Percentiles rank a stretch among this genome's conserved stretches.
Conservation (phyloP, 1,140 invertebrate species). For the Aplysia californica region DNA sequence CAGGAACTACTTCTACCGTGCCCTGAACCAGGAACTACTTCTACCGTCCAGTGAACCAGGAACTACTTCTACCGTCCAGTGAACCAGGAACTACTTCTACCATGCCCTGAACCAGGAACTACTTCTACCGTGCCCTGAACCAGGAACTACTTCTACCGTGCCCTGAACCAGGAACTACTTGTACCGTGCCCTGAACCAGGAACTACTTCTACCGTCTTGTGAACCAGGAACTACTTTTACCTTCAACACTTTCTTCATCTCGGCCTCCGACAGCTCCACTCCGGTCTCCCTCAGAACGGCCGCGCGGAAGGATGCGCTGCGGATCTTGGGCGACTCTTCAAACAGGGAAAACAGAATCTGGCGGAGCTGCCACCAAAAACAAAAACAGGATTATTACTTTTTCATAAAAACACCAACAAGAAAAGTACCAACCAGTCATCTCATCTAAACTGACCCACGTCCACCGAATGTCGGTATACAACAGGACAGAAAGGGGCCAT, state of each 20-base stretch:
- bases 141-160: too few species aligned
- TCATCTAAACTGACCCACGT: too few species aligned
- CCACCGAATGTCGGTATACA: too few species aligned
- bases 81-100: too few species aligned
- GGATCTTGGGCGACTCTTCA: slow-evolving; percentile 22
- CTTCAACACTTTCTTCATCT: slow-evolving; percentile 16
- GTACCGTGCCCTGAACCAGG: not conserved
- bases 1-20: too few species aligned
- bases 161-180: too few species aligned
- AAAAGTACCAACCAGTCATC: not conserved
- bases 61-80: not conserved
- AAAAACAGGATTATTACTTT: not conserved
- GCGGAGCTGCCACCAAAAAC: not conserved
- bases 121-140: too few species aligned
- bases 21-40: too few species aligned
- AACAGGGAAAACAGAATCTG: slow-evolving; percentile 18
- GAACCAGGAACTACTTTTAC: not conserved
- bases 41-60: too few species aligned
- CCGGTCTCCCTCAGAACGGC: not conserved
- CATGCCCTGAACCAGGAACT: not conserved
- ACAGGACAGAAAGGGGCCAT: not conserved
- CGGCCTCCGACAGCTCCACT: slow-evolving; percentile 12
- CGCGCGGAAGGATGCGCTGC: not conserved
- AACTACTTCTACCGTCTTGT: not conserved
- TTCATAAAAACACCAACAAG: not conserved